Evolutionary conservation across 2,113 vertebrate genomes (phyloP).

Genomic region (Cheilinus undulatus): DNA sequence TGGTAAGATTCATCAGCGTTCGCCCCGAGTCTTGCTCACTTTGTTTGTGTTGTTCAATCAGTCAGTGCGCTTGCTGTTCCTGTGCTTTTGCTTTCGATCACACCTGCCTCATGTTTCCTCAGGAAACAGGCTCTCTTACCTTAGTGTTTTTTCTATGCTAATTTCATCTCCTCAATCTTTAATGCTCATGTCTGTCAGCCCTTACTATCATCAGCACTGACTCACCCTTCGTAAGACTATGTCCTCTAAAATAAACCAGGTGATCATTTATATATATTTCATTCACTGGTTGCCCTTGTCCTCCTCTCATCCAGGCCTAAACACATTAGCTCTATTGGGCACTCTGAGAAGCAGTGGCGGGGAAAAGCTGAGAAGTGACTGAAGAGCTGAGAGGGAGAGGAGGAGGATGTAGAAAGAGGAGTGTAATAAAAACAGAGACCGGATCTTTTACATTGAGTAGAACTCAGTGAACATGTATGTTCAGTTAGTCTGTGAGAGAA

Average conservation of each 20-base stretch:
- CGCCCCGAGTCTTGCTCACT: conserved; percentile 35
- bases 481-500: conserved; percentile 7
- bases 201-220: conserved; percentile 10
- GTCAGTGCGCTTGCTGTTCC: conserved; percentile 14
- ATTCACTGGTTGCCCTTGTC: conserved; percentile 37
- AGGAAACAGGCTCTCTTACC: not conserved
- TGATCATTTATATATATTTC: conserved; percentile 16
- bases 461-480: conserved; percentile 35
- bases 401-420: conserved; percentile 22
- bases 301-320: conserved; percentile 54
- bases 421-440: conserved; percentile 28
- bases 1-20: conserved; percentile 67
- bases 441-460: conserved; percentile 9
- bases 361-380: conserved; percentile 41
- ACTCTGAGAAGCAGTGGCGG: conserved; percentile 51
- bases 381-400: conserved; percentile 5
- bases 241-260: conserved; percentile 3
- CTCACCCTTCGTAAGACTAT: conserved; percentile 4
- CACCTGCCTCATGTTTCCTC: conserved; percentile 42
- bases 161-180: conserved; percentile 6
- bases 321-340: conserved; percentile 58
- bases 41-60: conserved; percentile 58
- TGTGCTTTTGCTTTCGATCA: conserved; percentile 22
- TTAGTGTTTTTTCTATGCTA: conserved; percentile 3
- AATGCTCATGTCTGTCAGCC: conserved; percentile 1